Conservation (phyloP, 2,888 invertebrate genomes). For the Gari tellinella region DNA sequence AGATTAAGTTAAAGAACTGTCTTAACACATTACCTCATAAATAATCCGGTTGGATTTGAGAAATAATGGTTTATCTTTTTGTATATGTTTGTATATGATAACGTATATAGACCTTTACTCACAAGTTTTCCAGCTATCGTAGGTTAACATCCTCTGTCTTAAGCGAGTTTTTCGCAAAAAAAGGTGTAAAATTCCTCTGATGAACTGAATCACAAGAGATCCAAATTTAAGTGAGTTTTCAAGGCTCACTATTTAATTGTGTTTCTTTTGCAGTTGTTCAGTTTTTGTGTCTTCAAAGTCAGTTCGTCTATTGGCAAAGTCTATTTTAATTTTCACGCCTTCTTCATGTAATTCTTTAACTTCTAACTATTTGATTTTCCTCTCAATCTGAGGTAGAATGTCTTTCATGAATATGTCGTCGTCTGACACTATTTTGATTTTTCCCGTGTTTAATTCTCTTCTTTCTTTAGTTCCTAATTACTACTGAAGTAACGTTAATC, state of each 20-base stretch:
- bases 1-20: too few species aligned
- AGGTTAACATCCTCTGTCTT: not conserved
- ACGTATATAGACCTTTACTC: too few species aligned
- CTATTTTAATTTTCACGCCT: conserved; percentile 2
- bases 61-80: too few species aligned
- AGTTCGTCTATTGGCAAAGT: not conserved
- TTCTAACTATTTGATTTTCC: conserved; percentile 1
- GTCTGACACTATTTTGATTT: not conserved
- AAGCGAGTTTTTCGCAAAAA: not conserved
- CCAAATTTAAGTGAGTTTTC: conserved; percentile 2
- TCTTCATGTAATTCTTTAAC: not conserved
- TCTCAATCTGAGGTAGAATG: conserved; percentile 1
- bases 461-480: conserved; percentile 3
- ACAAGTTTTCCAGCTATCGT: too few species aligned
- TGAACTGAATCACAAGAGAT: conserved; percentile 11
- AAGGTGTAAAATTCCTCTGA: conserved; percentile 11
- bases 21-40: too few species aligned
- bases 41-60: too few species aligned
- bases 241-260: conserved; percentile 7
- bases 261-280: not conserved
- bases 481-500: not conserved
- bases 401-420: conserved; percentile 4
- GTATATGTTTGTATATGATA: too few species aligned
- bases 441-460: not conserved
- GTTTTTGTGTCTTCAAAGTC: conserved; percentile 1